These are phyloP conservation scores for Pimephales promelas DNA, from an alignment of 2,113 vertebrate species.

Conservation along the genomic window DNA sequence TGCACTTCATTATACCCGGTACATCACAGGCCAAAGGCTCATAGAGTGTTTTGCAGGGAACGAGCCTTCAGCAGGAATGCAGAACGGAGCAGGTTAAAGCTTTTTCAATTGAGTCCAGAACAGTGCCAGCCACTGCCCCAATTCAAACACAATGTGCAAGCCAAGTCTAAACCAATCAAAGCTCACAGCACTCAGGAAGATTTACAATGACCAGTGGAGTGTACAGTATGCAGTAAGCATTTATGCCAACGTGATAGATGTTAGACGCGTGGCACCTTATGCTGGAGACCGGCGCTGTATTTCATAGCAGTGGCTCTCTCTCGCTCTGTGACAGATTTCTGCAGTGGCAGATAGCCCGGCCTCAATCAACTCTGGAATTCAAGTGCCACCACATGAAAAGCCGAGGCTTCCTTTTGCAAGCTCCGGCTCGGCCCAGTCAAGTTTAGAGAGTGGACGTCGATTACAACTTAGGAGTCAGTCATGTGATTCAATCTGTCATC, in stretches of 20 bases:
- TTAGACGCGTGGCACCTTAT: slow-evolving; percentile 58
- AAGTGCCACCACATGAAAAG: slow-evolving; percentile 50
- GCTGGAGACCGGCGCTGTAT: slow-evolving; percentile 56
- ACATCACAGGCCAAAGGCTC: slow-evolving; percentile 31
- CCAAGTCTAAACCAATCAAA: slow-evolving; percentile 59
- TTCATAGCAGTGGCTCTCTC: slow-evolving; percentile 53
- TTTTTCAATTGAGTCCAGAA: slow-evolving; percentile 37
- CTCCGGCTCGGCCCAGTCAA: neutral
- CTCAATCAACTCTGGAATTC: slow-evolving; percentile 55
- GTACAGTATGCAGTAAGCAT: slow-evolving; percentile 61
- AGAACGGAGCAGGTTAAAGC: slow-evolving; percentile 39
- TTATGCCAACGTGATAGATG: slow-evolving; percentile 62
- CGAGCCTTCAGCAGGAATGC: neutral
- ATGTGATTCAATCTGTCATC: slow-evolving; percentile 49
- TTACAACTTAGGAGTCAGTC: slow-evolving; percentile 55
- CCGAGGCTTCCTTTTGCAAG: slow-evolving; percentile 39
- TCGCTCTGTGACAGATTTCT: slow-evolving; percentile 53
- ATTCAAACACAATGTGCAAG: slow-evolving; percentile 38
- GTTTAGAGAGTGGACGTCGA: slow-evolving; percentile 48
- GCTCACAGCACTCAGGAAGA: slow-evolving; percentile 53
- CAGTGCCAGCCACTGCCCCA: slow-evolving; percentile 41
- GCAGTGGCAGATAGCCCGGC: slow-evolving; percentile 49
- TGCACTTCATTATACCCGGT: slow-evolving; percentile 24
- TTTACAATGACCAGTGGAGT: slow-evolving; percentile 60
- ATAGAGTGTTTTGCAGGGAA: neutral